Conservation (phyloP, 1,140 invertebrate genomes). For the Drosophila willistoni region DNA sequence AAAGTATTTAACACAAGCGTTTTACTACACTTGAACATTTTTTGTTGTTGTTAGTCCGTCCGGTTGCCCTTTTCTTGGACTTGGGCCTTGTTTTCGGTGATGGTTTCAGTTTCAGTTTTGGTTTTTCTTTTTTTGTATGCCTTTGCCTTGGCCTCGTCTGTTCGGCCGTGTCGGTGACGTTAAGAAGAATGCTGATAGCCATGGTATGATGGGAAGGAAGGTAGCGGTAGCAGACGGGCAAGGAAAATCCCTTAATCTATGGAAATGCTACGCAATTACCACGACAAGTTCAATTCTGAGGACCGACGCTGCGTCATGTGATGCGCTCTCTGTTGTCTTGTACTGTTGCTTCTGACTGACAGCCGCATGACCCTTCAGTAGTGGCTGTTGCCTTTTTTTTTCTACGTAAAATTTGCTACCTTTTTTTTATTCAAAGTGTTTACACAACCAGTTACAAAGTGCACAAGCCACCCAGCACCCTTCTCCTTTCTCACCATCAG, state of each 20-base stretch:
- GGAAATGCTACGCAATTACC: slow-evolving; percentile 82
- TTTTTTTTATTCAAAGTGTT: slow-evolving; percentile 59
- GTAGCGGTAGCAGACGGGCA: slow-evolving; percentile 18
- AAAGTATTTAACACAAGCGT: slow-evolving; percentile 83
- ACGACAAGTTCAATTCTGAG: slow-evolving; percentile 68
- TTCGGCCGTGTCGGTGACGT: slow-evolving; percentile 46
- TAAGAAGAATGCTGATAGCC: slow-evolving; percentile 23
- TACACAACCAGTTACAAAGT: slow-evolving; percentile 82
- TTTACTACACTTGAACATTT: slow-evolving; percentile 82
- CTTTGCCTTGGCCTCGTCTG: slow-evolving; percentile 48
- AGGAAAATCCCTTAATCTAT: slow-evolving; percentile 82
- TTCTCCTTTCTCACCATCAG: not conserved
- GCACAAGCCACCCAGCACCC: slow-evolving; percentile 64
- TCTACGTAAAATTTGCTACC: not conserved
- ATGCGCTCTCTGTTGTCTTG: slow-evolving; percentile 38
- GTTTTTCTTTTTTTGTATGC: slow-evolving; percentile 21
- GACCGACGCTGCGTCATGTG: slow-evolving; percentile 51
- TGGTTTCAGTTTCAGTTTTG: slow-evolving; percentile 47
- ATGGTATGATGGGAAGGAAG: not conserved
- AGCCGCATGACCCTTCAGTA: slow-evolving; percentile 64
- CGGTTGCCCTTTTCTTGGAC: slow-evolving; percentile 35
- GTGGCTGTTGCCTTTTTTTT: slow-evolving; percentile 20
- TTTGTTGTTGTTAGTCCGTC: slow-evolving; percentile 45
- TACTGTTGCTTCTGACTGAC: slow-evolving; percentile 38
- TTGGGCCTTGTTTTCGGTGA: slow-evolving; percentile 25